These are phyloP conservation scores for Parapristionchus giblindavisi DNA, from an alignment of 2,888 invertebrate species.

Conservation along the genomic window DNA sequence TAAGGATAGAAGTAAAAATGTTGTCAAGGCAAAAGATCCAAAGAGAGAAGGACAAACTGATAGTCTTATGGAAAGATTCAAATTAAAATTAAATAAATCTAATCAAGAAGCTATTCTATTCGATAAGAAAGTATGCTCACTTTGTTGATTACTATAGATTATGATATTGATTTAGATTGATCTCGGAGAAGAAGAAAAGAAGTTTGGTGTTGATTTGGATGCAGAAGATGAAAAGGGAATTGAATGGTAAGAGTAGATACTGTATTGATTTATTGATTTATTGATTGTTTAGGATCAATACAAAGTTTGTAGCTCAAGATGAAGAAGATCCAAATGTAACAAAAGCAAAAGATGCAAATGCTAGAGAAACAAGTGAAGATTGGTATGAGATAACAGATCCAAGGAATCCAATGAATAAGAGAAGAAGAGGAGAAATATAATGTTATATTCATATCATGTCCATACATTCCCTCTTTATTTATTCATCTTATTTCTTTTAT, in stretches of 20 bases:
- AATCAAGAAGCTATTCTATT: slow-evolving; percentile 71
- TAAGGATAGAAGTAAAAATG: slow-evolving; percentile 54
- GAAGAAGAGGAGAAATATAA: slow-evolving; percentile 79
- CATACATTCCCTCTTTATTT: not conserved
- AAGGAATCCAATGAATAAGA: slow-evolving; percentile 89
- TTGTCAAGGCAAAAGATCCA: slow-evolving; percentile 61
- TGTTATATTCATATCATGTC: too few relatives aligned
- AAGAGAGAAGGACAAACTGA: slow-evolving; percentile 75
- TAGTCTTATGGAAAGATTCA: slow-evolving; percentile 83
- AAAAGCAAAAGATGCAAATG: slow-evolving; percentile 75
- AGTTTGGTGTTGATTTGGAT: slow-evolving; percentile 71
- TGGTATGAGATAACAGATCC: slow-evolving; percentile 98
- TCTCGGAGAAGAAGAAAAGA: slow-evolving; percentile 48
- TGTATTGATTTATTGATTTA: not conserved
- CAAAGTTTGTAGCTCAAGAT: slow-evolving; percentile 63
- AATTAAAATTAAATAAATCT: slow-evolving; percentile 71
- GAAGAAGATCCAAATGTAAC: slow-evolving; percentile 55
- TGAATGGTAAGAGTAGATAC: slow-evolving; percentile 46
- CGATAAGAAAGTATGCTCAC: slow-evolving; percentile 60
- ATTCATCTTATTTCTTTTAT: not conserved
- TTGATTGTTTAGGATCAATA: slow-evolving; percentile 47
- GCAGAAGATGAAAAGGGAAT: slow-evolving; percentile 61
- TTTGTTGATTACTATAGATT: slow-evolving; percentile 50
- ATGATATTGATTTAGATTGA: slow-evolving; percentile 66
- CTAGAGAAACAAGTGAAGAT: slow-evolving; percentile 82